Conservation (phyloP, 2,888 invertebrate genomes). For the Caenorhabditis doughertyi region DNA sequence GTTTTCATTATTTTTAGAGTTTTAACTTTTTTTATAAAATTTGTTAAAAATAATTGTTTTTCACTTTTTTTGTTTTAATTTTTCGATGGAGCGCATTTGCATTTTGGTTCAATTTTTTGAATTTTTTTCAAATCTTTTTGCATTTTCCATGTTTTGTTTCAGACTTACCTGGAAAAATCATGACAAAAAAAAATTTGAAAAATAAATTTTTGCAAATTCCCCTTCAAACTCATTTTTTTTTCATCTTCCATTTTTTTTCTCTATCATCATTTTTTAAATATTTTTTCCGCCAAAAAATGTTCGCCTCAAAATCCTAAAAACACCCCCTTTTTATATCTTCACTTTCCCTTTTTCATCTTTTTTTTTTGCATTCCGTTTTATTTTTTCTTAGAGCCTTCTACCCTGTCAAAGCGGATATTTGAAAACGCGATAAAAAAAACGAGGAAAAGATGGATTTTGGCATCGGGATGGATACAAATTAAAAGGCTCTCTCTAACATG, state of each 20-base stretch:
- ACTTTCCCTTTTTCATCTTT: background rate
- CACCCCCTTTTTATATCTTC: conserved; percentile 12
- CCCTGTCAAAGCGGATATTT: conserved; percentile 32
- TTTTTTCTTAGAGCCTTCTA: conserved; percentile 1
- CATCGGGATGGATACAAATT: conserved; percentile 36
- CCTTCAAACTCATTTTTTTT: background rate
- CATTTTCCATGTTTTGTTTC: too few relatives aligned
- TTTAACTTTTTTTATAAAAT: too few relatives aligned
- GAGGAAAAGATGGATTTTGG: conserved; percentile 39
- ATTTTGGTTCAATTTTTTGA: too few relatives aligned
- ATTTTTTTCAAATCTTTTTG: too few relatives aligned
- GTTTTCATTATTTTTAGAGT: too few relatives aligned
- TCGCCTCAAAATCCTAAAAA: background rate
- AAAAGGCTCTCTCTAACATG: conserved; percentile 27
- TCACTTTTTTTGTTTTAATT: too few relatives aligned
- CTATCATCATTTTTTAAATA: background rate
- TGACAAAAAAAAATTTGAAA: too few relatives aligned
- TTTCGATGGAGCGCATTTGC: too few relatives aligned
- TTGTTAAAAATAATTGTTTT: too few relatives aligned
- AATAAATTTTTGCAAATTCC: too few relatives aligned
- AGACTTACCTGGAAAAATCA: too few relatives aligned
- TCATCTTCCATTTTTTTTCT: background rate
- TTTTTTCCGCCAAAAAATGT: background rate
- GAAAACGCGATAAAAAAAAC: conserved; percentile 17
- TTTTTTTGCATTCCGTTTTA: background rate